Evolutionary conservation across 1,140 invertebrate genomes (phyloP).

Genomic region (Lineus longissimus): DNA sequence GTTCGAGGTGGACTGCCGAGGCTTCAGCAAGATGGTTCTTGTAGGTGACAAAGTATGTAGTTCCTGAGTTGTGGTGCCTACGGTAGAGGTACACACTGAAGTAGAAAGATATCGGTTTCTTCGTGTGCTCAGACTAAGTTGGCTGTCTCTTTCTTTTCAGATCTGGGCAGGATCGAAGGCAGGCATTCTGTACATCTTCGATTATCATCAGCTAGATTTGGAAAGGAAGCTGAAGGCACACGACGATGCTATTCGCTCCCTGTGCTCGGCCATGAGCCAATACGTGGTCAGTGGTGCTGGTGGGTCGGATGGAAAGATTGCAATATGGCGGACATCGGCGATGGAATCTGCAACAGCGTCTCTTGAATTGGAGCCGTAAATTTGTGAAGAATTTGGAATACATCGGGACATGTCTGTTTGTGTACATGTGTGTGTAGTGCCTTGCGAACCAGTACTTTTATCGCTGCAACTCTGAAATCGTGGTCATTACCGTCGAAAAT

Average conservation of each 20-base stretch:
- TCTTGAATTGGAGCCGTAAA: too few species aligned
- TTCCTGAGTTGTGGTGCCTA: not conserved
- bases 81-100: too few species aligned
- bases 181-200: conserved; percentile 31
- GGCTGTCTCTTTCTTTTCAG: conserved; percentile 15
- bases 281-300: conserved; percentile 36
- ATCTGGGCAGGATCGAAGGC: conserved; percentile 38
- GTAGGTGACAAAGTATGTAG: conserved; percentile 25
- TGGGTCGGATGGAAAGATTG: conserved; percentile 38
- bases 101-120: not conserved
- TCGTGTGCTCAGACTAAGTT: not conserved
- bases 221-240: conserved; percentile 32
- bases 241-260: conserved; percentile 33
- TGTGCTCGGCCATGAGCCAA: conserved; percentile 31
- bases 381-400: too few species aligned
- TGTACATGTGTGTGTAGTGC: too few species aligned
- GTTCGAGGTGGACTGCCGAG: conserved; percentile 23
- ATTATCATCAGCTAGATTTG: conserved; percentile 13
- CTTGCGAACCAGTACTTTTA: too few species aligned
- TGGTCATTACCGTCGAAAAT: too few species aligned
- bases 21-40: conserved; percentile 29
- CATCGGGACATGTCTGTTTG: too few species aligned
- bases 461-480: too few species aligned
- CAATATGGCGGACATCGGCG: conserved; percentile 31
- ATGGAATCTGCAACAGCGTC: not conserved